Evolutionary conservation across 2,113 vertebrate genomes (phyloP).

Genomic region (Pipra filicauda): DNA sequence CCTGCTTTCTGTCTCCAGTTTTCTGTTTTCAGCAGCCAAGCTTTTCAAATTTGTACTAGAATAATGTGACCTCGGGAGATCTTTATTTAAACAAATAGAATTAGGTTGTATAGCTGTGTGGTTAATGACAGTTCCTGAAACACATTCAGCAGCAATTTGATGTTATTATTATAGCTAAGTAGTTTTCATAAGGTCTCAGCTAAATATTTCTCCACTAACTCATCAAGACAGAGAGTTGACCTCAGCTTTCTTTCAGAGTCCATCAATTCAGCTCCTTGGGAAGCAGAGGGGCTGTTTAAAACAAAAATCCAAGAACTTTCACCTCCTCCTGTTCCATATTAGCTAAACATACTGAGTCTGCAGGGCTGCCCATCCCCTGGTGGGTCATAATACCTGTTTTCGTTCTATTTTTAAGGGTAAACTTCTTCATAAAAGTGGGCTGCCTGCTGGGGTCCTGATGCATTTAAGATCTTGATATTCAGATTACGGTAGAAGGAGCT

Average conservation of each 20-base stretch:
- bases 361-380: slow-evolving; percentile 12
- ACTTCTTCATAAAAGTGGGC: slow-evolving; percentile 22
- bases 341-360: neutral
- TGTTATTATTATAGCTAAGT: slow-evolving; percentile 33
- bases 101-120: slow-evolving; percentile 30
- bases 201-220: slow-evolving; percentile 46
- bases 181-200: slow-evolving; percentile 3
- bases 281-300: slow-evolving; percentile 1
- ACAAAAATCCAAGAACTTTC: slow-evolving; percentile 1
- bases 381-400: neutral
- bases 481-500: slow-evolving; percentile 10
- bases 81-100: slow-evolving; percentile 53
- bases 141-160: slow-evolving; percentile 10
- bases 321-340: slow-evolving; percentile 31
- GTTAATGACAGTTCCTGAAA: slow-evolving; percentile 22
- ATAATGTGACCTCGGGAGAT: slow-evolving; percentile 6
- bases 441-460: slow-evolving; percentile 45
- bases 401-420: slow-evolving; percentile 39
- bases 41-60: slow-evolving; percentile 4
- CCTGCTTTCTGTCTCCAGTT: neutral
- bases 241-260: slow-evolving; percentile 11
- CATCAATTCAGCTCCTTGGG: neutral
- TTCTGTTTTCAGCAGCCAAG: neutral
- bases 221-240: slow-evolving; percentile 46
- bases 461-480: slow-evolving; percentile 48